A percentile compares a stretch with the other conserved stretches of the same genome.
Evolutionary conservation across 2,888 invertebrate species (phyloP).

Genomic region (Coenonympha arcania): DNA sequence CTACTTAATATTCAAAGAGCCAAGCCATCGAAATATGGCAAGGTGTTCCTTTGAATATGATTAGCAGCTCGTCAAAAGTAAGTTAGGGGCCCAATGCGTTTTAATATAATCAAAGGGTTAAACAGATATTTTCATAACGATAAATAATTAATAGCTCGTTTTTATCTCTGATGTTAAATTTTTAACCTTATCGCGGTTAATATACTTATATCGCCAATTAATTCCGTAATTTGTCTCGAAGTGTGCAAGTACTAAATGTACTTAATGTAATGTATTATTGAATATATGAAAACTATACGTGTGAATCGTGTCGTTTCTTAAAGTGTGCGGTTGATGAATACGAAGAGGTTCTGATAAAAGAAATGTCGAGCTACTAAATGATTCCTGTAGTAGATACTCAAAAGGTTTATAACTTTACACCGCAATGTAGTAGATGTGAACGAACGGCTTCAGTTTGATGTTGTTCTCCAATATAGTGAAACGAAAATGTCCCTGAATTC

Average conservation of each 20-base stretch:
- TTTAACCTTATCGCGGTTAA: background rate
- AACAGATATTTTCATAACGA: conserved; percentile 42
- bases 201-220: background rate
- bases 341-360: background rate
- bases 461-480: too few species aligned
- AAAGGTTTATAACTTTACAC: too few species aligned
- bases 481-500: too few species aligned
- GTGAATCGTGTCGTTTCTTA: background rate
- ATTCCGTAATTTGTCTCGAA: conserved; percentile 10
- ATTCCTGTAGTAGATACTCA: too few species aligned
- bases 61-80: conserved; percentile 73
- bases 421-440: too few species aligned
- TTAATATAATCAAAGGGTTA: conserved; percentile 63
- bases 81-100: conserved; percentile 64
- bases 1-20: conserved; percentile 63
- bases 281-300: background rate
- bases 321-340: background rate
- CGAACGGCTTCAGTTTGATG: too few species aligned
- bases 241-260: too few species aligned
- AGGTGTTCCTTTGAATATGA: conserved; percentile 71
- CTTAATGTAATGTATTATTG: background rate
- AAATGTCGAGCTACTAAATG: too few species aligned
- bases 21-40: conserved; percentile 55
- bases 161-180: conserved; percentile 11
- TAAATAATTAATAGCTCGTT: conserved; percentile 36